Evolutionary conservation across 2,797 vertebrate genomes (phyloP).

Genomic region (Hippopotamyrus pictus): DNA sequence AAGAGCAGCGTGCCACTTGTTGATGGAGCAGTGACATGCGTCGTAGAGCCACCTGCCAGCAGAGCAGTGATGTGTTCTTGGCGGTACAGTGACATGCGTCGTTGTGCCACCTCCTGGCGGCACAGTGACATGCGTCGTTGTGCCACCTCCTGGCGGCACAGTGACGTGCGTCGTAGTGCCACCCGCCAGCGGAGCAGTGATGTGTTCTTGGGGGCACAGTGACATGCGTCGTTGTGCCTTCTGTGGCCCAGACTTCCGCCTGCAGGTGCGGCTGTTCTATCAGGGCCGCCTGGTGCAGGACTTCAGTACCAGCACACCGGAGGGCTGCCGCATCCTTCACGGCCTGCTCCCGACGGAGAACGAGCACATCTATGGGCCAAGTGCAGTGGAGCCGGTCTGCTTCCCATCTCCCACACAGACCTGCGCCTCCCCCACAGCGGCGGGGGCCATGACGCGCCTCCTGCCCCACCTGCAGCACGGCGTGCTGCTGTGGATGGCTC

Average conservation of each 20-base stretch:
- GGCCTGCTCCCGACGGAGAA: conserved; percentile 42
- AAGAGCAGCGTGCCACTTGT: background rate
- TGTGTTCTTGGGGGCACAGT: too few species aligned
- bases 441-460: conserved; percentile 59
- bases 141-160: background rate
- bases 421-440: conserved; percentile 25
- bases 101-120: background rate
- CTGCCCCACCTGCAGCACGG: conserved; percentile 74
- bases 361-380: conserved; percentile 65
- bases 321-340: conserved; percentile 77
- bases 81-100: background rate
- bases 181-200: too few species aligned
- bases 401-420: conserved; percentile 56
- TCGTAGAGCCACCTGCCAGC: background rate
- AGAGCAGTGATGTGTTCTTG: too few species aligned
- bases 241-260: conserved; percentile 64
- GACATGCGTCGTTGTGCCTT: background rate
- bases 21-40: background rate
- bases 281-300: conserved; percentile 59
- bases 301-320: conserved; percentile 60
- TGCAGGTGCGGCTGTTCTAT: conserved; percentile 72
- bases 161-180: background rate
- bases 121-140: background rate
- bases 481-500: conserved; percentile 79
- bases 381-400: conserved; percentile 60